Conservation (phyloP, 2,797 vertebrate genomes). For the Orestias chungarensis region DNA sequence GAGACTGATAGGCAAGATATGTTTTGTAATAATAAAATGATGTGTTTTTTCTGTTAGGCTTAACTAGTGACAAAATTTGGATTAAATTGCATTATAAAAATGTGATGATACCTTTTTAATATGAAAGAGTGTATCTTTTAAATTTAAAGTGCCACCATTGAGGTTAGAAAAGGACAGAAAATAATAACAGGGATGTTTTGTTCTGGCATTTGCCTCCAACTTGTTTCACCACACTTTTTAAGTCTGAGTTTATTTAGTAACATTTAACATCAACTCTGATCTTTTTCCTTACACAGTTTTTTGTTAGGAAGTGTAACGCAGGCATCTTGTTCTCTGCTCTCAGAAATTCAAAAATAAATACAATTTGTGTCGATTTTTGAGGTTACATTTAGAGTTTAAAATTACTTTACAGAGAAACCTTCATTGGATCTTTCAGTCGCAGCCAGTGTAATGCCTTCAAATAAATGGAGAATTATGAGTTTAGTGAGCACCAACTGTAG, state of each 20-base stretch:
- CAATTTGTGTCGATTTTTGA: constrained; percentile 8
- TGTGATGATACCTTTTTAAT: not conserved
- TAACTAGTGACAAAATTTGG: not conserved
- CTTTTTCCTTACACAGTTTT: constrained; percentile 4
- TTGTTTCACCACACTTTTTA: constrained; percentile 3
- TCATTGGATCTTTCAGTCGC: constrained; percentile 7
- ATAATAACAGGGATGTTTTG: not conserved
- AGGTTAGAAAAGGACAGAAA: constrained; percentile 3
- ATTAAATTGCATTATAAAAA: not conserved
- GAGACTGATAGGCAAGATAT: not conserved
- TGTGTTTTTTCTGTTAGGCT: not conserved
- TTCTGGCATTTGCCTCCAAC: not conserved
- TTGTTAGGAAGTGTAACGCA: constrained; percentile 12
- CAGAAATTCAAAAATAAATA: constrained; percentile 20
- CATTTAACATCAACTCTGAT: constrained; percentile 17
- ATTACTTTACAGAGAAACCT: constrained; percentile 10
- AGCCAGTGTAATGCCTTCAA: not conserved
- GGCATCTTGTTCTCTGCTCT: constrained; percentile 22
- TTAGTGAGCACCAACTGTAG: constrained; percentile 32
- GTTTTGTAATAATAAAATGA: not conserved
- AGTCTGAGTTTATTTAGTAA: constrained; percentile 25
- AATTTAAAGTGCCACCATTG: not conserved
- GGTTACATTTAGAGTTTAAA: constrained; percentile 35
- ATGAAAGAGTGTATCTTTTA: not conserved
- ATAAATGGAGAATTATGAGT: constrained; percentile 30